Conservation (phyloP, 2,797 vertebrate species). For the Poecilia wingei region DNA sequence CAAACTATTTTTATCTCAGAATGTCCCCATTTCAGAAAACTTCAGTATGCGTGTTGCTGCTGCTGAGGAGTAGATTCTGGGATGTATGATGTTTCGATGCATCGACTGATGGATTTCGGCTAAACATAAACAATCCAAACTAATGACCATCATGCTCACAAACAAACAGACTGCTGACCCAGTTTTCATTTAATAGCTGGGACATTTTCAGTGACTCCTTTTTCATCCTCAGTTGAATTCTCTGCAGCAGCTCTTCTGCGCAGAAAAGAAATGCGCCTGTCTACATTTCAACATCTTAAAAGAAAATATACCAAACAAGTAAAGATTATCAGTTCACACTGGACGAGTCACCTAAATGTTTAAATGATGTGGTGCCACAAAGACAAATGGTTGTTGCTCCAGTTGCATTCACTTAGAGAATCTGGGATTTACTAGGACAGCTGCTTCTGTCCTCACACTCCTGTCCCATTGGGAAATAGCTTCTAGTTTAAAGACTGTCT, state of each 20-base stretch:
- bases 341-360: background rate
- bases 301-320: background rate
- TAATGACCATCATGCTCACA: slow-evolving; percentile 2
- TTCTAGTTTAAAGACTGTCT: background rate
- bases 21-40: slow-evolving; percentile 53
- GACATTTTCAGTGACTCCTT: slow-evolving; percentile 33
- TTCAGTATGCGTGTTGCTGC: slow-evolving; percentile 8
- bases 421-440: background rate
- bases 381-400: background rate
- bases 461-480: slow-evolving; percentile 8
- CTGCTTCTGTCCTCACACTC: slow-evolving; percentile 23
- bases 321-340: background rate
- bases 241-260: slow-evolving; percentile 37
- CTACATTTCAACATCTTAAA: background rate
- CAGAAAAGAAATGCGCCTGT: slow-evolving; percentile 13
- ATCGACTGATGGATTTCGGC: slow-evolving; percentile 18
- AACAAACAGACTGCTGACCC: background rate
- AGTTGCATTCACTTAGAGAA: background rate
- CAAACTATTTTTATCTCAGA: slow-evolving; percentile 56
- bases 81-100: slow-evolving; percentile 17
- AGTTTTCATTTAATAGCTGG: slow-evolving; percentile 14
- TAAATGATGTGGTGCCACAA: background rate
- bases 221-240: slow-evolving; percentile 27
- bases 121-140: slow-evolving; percentile 13
- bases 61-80: slow-evolving; percentile 18